These are phyloP conservation scores for Cosmia trapezina DNA, from an alignment of 2,888 invertebrate species.

Conservation along the genomic window DNA sequence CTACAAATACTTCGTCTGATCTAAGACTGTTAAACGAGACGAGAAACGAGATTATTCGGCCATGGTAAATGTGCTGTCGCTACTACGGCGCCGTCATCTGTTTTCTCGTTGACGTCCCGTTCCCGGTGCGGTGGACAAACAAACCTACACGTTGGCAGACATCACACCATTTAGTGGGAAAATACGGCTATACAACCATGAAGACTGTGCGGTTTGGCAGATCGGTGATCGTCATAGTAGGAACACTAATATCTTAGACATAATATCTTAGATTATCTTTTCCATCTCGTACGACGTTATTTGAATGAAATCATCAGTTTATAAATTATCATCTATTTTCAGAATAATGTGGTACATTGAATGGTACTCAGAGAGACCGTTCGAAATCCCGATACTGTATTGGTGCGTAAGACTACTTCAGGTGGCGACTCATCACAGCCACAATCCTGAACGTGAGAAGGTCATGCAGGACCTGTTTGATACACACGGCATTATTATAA, in stretches of 20 bases:
- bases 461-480: constrained; percentile 75
- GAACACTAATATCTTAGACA: not conserved
- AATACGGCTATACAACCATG: not conserved
- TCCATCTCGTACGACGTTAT: not conserved
- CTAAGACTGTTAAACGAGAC: too few species aligned
- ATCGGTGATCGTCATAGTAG: not conserved
- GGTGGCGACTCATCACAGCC: constrained; percentile 63
- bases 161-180: not conserved
- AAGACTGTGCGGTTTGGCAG: not conserved
- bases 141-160: not conserved
- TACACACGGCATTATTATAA: constrained; percentile 82
- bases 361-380: constrained; percentile 84
- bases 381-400: constrained; percentile 79
- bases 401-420: constrained; percentile 83
- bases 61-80: too few species aligned
- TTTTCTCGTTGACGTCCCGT: too few species aligned
- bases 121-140: too few species aligned
- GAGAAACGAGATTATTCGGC: too few species aligned
- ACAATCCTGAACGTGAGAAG: constrained; percentile 40
- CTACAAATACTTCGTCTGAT: not conserved
- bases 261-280: not conserved
- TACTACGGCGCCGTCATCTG: too few species aligned
- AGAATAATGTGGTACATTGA: constrained; percentile 87
- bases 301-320: not conserved
- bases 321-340: constrained; percentile 37